Conservation (phyloP, 1,140 invertebrate genomes). For the Coelopa frigida region DNA sequence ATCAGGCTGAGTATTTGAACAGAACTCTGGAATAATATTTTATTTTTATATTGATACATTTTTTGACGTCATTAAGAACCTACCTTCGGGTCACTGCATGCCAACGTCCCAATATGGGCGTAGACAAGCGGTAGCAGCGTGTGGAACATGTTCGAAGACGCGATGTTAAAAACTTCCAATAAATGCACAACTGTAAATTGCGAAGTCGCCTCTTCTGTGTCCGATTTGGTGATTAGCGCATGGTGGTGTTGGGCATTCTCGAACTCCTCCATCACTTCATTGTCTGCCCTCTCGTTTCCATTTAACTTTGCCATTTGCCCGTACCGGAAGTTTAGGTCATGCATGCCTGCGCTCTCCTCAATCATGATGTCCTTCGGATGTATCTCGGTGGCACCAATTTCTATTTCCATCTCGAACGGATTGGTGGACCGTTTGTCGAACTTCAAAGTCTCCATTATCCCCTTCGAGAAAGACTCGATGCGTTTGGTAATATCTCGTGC, state of each 20-base stretch:
- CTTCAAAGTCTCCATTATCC: conserved; percentile 42
- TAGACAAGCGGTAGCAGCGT: conserved; percentile 71
- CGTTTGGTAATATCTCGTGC: conserved; percentile 40
- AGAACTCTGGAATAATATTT: conserved; percentile 73
- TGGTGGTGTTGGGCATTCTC: conserved; percentile 9
- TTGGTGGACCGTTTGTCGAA: conserved; percentile 43
- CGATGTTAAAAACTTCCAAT: conserved; percentile 38
- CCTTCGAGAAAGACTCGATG: conserved; percentile 43
- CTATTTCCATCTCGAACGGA: conserved; percentile 44
- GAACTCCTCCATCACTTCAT: conserved; percentile 28
- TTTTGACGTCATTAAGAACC: conserved; percentile 19
- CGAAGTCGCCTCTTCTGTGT: conserved; percentile 30
- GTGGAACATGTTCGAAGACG: conserved; percentile 52
- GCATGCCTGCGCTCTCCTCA: conserved; percentile 27
- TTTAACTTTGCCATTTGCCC: conserved; percentile 35
- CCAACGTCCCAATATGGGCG: conserved; percentile 73
- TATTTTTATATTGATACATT: too few relatives aligned
- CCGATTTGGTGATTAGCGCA: conserved; percentile 18
- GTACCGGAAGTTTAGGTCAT: conserved; percentile 31
- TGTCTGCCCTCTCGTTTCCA: conserved; percentile 39
- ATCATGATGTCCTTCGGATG: conserved; percentile 24
- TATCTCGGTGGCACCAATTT: conserved; percentile 42
- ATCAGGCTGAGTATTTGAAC: conserved; percentile 86
- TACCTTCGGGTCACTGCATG: conserved; percentile 73
- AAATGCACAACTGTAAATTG: conserved; percentile 25